phyloP scores from a whole-genome alignment of 2,888 invertebrate genomes.

The Synergus umbraculus region DNA sequence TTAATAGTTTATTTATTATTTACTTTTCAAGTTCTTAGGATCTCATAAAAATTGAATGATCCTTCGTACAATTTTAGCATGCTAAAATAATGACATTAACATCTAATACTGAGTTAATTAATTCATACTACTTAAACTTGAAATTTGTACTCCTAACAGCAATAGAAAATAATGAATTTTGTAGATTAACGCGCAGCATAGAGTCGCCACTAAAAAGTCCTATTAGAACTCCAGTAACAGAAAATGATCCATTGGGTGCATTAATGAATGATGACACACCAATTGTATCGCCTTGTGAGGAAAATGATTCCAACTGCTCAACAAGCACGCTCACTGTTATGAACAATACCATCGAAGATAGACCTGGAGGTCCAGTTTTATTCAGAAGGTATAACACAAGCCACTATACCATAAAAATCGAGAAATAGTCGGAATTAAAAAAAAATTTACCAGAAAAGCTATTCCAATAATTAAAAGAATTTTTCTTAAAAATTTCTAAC shows the following conservation, averaged over 20 bases:
- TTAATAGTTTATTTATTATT: neutral
- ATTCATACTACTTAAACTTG: neutral
- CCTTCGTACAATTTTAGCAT: neutral
- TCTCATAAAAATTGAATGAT: neutral
- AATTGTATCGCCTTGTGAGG: slow-evolving; percentile 74
- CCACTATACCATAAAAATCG: no score
- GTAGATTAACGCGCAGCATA: slow-evolving; percentile 65
- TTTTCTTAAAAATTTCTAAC: no score
- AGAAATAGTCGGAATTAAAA: no score
- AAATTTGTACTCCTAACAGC: neutral
- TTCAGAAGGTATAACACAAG: slow-evolving; percentile 69
- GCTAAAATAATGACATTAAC: neutral
- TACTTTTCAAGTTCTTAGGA: neutral
- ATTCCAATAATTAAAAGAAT: no score
- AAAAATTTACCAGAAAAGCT: no score
- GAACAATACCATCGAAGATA: slow-evolving; percentile 70
- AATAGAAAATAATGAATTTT: slow-evolving; percentile 39
- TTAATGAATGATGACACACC: slow-evolving; percentile 79
- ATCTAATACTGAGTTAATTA: neutral
- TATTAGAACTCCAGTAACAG: slow-evolving; percentile 89
- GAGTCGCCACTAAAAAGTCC: slow-evolving; percentile 76
- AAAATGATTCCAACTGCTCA: slow-evolving; percentile 76
- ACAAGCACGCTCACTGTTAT: slow-evolving; percentile 75
- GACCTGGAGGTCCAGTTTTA: slow-evolving; percentile 74
- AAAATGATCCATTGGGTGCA: slow-evolving; percentile 95